A percentile compares a stretch with the other conserved stretches of the same genome.
These are phyloP conservation scores for Hyppa rectilinea DNA, from an alignment of 2,888 invertebrate genomes.

Conservation along the genomic window DNA sequence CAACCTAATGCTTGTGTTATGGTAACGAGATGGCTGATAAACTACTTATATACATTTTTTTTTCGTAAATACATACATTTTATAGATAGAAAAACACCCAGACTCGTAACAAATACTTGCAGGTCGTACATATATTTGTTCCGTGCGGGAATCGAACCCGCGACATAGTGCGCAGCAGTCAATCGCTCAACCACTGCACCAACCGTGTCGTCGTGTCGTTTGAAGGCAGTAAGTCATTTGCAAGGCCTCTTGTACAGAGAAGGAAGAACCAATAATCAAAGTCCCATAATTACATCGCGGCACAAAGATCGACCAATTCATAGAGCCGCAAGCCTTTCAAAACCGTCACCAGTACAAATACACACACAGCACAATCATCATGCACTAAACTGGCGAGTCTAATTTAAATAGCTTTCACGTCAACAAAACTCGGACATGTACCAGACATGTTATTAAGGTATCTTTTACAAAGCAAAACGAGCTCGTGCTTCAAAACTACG, in stretches of 20 bases:
- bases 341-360: slow-evolving; percentile 21
- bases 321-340: slow-evolving; percentile 29
- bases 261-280: background rate
- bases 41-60: too few species aligned
- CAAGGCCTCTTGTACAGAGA: too few species aligned
- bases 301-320: background rate
- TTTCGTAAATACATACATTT: too few species aligned
- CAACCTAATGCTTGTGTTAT: too few species aligned
- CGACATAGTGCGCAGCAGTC: too few species aligned
- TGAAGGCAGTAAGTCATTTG: background rate
- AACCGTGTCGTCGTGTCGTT: too few species aligned
- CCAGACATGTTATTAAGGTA: slow-evolving; percentile 47
- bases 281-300: background rate
- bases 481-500: slow-evolving; percentile 65
- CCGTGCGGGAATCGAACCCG: too few species aligned
- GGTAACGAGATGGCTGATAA: too few species aligned
- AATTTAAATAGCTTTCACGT: slow-evolving; percentile 64
- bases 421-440: slow-evolving; percentile 57
- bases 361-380: background rate
- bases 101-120: too few species aligned
- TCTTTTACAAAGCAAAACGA: slow-evolving; percentile 63
- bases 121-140: too few species aligned
- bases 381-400: slow-evolving; percentile 16
- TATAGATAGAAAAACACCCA: too few species aligned
- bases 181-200: too few species aligned